Evolutionary conservation across 1,140 invertebrate species (phyloP), one percentile per base, ranked within the genome.

Genomic region (Idris sp.): DNA sequence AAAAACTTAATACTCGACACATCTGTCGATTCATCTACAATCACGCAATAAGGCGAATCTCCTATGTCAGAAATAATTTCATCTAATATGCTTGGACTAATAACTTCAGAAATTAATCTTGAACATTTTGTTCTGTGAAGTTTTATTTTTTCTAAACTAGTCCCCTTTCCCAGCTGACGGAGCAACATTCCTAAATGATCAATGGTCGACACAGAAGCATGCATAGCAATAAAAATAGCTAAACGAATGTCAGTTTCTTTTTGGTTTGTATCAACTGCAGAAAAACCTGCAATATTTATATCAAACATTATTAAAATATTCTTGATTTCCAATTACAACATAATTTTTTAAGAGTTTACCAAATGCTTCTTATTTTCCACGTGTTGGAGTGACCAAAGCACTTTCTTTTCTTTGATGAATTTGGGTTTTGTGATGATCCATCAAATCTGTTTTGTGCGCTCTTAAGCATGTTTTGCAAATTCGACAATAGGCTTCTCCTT

Each of bases 11-110:
- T 59, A 8, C 79, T 64, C 18, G 46, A 44, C 13, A 83, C 61
- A 61, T 84, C 81, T 5, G 81, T 86, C 15, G 58, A 49, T 26
- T 86, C 83, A 53, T 84, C 82, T 0, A 85, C 41, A 11, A 85
- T 64, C 11, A 83, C 28, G 41, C 79, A 83, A 44, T 77, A 86
- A 13, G 75, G 33, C 43, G 67, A 49, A 8, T 84, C 68, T 46
- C 74, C 78, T 22, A 85, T 68, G 67, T 84, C 81, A 25, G 30
- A 15, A 13, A 74, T 30, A 19, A 82, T 54, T 46, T 77, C 61
- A 38, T 79, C 31, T 19, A 73, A 4, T 10, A 41, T 11, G 2
- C n/a, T 2, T 25, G 18, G 38, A 6, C 18, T n/a, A 25, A 41
- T 25, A 10, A 41, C 38, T 11, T 28, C 5, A 9, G 8, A 44